Percentiles rank a stretch among this genome's conserved stretches.
phyloP scores from a whole-genome alignment of 2,113 vertebrate genomes.

The Chloebia gouldiae region DNA sequence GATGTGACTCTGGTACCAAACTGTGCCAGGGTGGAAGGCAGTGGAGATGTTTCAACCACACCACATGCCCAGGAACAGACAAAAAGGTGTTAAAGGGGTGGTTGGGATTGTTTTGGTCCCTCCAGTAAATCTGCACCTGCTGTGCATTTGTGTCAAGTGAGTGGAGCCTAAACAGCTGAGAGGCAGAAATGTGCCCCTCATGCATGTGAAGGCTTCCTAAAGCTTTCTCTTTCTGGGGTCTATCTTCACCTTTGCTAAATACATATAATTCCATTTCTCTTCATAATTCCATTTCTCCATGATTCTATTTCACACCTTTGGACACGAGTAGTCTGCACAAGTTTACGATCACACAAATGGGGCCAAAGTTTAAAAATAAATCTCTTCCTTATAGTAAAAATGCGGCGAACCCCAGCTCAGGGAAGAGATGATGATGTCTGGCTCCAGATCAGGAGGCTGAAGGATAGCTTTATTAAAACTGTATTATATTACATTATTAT shows the following conservation, averaged over 20 bases:
- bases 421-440: no score
- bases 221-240: neutral
- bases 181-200: neutral
- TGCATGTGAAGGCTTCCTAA: neutral
- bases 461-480: no score
- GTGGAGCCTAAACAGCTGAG: neutral
- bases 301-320: neutral
- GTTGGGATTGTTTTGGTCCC: neutral
- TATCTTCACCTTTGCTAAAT: neutral
- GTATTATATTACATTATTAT: no score
- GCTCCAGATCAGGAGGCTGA: no score
- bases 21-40: accelerated
- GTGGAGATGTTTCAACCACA: neutral
- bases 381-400: neutral
- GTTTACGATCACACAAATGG: neutral
- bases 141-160: neutral
- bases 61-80: neutral
- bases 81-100: neutral
- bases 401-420: no score
- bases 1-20: neutral
- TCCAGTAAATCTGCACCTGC: neutral
- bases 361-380: neutral
- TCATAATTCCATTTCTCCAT: neutral
- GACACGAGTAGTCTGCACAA: neutral
- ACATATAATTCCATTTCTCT: neutral